Percentiles rank a stretch among this genome's conserved stretches.
Evolutionary conservation across 2,888 invertebrate genomes (phyloP).

Genomic region (Stenichneumon culpator): DNA sequence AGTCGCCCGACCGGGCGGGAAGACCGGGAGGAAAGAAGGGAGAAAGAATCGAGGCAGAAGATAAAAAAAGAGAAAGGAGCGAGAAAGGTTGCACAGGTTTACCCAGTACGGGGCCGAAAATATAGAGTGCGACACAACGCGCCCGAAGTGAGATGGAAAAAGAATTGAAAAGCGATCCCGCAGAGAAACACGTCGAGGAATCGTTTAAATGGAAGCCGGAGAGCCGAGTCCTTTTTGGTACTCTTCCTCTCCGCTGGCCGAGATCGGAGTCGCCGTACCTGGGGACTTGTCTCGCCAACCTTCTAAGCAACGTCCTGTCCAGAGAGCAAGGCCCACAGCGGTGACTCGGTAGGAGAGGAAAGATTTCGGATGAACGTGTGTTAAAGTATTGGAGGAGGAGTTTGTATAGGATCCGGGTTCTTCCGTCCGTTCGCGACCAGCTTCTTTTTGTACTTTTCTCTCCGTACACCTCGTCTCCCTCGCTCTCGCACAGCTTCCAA

Average conservation of each 20-base stretch:
- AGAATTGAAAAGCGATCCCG: conserved; percentile 55
- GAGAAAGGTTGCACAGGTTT: conserved; percentile 52
- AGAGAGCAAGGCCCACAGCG: background rate
- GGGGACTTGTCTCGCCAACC: conserved; percentile 1
- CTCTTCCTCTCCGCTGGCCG: conserved; percentile 20
- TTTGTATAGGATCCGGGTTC: conserved; percentile 60
- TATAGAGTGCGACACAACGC: conserved; percentile 78
- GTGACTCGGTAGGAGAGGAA: background rate
- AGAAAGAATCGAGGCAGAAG: background rate
- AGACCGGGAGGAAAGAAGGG: background rate
- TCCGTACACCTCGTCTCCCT: conserved; percentile 38
- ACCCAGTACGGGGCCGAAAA: conserved; percentile 76
- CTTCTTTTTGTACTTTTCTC: conserved; percentile 16
- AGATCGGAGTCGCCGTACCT: conserved; percentile 17
- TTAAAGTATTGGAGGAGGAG: conserved; percentile 34
- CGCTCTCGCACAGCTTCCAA: conserved; percentile 20
- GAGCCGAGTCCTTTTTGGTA: conserved; percentile 28
- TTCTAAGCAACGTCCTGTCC: conserved; percentile 3
- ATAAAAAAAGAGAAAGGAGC: background rate
- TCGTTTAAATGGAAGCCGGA: conserved; percentile 39
- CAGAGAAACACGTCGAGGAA: conserved; percentile 29
- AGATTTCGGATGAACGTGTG: conserved; percentile 41
- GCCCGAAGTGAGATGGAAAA: background rate
- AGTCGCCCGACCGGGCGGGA: conserved; percentile 12
- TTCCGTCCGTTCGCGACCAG: conserved; percentile 13